phyloP scores from a whole-genome alignment of 2,797 vertebrate species.

The Poecilia velifera region DNA sequence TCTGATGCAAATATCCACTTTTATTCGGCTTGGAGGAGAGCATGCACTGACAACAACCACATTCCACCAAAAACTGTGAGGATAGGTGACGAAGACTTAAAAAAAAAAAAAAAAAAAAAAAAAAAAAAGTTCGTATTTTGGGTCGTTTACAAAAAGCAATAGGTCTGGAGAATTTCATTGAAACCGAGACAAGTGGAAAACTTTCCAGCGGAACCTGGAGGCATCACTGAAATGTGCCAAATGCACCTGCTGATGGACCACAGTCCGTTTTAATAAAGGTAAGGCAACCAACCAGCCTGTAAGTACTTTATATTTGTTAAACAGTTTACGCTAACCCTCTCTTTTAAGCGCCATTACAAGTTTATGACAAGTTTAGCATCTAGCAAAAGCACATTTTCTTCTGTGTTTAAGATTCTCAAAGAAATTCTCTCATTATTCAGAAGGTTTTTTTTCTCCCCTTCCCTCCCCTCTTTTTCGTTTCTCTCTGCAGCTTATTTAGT shows the following conservation, averaged over 20 bases:
- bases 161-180: neutral
- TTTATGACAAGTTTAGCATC: neutral
- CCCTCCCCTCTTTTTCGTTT: neutral
- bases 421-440: neutral
- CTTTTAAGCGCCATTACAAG: neutral
- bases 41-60: constrained; percentile 67
- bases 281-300: neutral
- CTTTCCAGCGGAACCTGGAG: constrained; percentile 10
- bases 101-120: neutral
- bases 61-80: constrained; percentile 47
- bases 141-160: neutral
- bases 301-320: neutral
- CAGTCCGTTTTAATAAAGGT: constrained; percentile 32
- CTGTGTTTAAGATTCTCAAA: neutral
- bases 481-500: constrained; percentile 64
- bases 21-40: constrained; percentile 69
- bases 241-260: constrained; percentile 70
- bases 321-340: too few species aligned
- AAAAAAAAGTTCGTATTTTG: neutral
- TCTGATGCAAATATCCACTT: constrained; percentile 83
- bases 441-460: neutral
- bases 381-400: neutral
- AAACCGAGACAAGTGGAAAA: constrained; percentile 42
- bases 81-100: constrained; percentile 20
- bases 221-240: constrained; percentile 45